Evolutionary conservation across 2,797 vertebrate genomes (phyloP), one percentile per base, ranked within the genome.

Genomic region (Notoglanidium macrostoma): DNA sequence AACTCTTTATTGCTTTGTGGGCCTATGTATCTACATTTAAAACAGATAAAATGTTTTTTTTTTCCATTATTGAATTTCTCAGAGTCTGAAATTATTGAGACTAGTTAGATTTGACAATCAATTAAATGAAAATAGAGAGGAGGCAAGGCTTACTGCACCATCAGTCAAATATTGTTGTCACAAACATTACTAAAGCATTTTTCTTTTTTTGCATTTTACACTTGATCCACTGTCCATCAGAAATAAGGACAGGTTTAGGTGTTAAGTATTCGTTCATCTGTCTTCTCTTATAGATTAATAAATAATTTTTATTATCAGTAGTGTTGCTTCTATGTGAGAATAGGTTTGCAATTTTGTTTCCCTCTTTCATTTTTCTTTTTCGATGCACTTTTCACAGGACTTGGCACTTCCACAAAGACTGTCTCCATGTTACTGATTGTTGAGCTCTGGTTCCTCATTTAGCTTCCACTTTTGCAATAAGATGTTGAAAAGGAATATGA

Each of bases 361-460:
- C 61, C 32, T 83, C 35, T 70, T 77, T 49, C 21, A 61, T 21
- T 80, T 49, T 44, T 76, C 35, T 68, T 32, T 83, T 67, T 70
- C 46, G 55, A 8, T 80, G 21, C 21, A 0, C 57, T 61, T 5
- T 32, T 67, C 11, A 14, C 2, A 29, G 15, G 2, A 29, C 51
- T 32, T 59, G 1, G 12, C 23, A 19, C 23, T 29, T 14, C 21
- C 3, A 65, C 19, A 59, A 19, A 32, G 59, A 40, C 44, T 63
- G 57, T 65, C 79, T 82, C 35, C 4, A 57, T 49, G 9, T 76
- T 55, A 81, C 68, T 44, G 44, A 85, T 51, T 80, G 26, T 46
- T 84, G 15, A 17, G 61, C 57, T 61, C 40, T 51, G 55, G 54
- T 85, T 88, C 83, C 67, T 81, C 57, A 65, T 73, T 85, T 85